phyloP scores from a whole-genome alignment of 2,797 vertebrate genomes.

The Phrynocephalus forsythii region DNA sequence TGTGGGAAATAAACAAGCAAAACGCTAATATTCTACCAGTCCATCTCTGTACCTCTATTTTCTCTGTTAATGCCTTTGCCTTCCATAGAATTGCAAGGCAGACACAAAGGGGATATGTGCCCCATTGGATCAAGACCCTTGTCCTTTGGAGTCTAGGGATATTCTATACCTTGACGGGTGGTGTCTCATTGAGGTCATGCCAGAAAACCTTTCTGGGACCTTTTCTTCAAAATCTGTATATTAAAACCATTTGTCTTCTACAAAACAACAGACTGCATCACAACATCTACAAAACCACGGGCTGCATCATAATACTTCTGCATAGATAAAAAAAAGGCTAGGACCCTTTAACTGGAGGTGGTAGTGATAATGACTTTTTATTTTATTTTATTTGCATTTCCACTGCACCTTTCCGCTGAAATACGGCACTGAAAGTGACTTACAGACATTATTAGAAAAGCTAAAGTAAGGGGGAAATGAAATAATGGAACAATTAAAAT shows the following conservation, averaged over 20 bases:
- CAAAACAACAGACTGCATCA: not conserved
- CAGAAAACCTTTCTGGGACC: not conserved
- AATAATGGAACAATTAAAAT: no score
- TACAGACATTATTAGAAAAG: no score
- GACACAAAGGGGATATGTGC: not conserved
- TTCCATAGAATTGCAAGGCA: not conserved
- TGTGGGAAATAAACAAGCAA: conserved; percentile 1
- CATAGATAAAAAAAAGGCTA: not conserved
- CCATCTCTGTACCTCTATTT: not conserved
- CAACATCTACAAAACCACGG: not conserved
- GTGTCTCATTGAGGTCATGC: not conserved
- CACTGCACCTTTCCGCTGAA: no score
- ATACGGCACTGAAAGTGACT: no score
- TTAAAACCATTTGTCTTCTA: not conserved
- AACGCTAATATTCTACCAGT: not conserved
- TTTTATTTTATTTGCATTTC: no score
- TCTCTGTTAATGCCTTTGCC: not conserved
- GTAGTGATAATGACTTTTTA: no score
- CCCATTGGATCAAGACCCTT: no score
- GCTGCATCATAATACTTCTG: not conserved
- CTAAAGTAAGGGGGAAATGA: no score
- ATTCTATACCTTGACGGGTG: not conserved
- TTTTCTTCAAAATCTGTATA: not conserved
- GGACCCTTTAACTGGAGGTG: not conserved
- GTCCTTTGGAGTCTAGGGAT: not conserved